Evolutionary conservation across 1,140 invertebrate genomes (phyloP).

Genomic region (Tyrophagus putrescentiae): DNA sequence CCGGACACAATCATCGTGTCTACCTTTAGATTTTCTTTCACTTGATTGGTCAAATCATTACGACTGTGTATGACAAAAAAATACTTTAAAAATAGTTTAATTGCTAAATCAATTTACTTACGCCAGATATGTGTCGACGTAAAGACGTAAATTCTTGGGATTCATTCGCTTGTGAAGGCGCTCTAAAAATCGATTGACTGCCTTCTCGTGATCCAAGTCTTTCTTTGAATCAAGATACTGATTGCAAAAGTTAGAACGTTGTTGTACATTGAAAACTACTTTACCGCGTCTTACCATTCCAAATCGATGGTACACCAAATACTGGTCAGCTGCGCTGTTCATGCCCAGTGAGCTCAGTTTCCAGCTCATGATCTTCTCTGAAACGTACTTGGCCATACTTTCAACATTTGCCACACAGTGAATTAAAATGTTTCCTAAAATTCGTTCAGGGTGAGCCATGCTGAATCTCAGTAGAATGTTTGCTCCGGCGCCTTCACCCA

Average conservation of each 20-base stretch:
- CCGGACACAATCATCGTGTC: constrained; percentile 66
- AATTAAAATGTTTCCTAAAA: constrained; percentile 38
- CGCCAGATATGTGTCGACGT: constrained; percentile 21
- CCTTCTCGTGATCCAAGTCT: constrained; percentile 37
- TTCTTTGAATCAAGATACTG: constrained; percentile 38
- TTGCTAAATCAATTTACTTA: not conserved
- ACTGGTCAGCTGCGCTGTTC: constrained; percentile 35
- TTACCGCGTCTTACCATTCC: constrained; percentile 34
- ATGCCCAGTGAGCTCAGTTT: constrained; percentile 33
- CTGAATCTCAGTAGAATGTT: constrained; percentile 30
- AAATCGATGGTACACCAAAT: constrained; percentile 41
- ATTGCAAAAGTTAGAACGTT: constrained; percentile 4
- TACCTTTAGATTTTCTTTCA: constrained; percentile 31
- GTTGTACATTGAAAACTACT: constrained; percentile 17
- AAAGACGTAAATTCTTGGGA: constrained; percentile 35
- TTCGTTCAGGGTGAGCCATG: constrained; percentile 34
- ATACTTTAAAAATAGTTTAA: not conserved
- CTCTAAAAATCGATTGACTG: constrained; percentile 33
- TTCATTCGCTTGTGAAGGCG: constrained; percentile 37
- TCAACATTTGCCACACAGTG: constrained; percentile 41
- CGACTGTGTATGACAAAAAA: constrained; percentile 17
- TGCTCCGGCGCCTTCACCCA: constrained; percentile 30
- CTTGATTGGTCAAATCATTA: constrained; percentile 14
- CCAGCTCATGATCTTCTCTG: constrained; percentile 38
- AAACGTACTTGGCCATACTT: constrained; percentile 40